phyloP scores from a whole-genome alignment of 2,113 vertebrate genomes.

The Oophaga pumilio region DNA sequence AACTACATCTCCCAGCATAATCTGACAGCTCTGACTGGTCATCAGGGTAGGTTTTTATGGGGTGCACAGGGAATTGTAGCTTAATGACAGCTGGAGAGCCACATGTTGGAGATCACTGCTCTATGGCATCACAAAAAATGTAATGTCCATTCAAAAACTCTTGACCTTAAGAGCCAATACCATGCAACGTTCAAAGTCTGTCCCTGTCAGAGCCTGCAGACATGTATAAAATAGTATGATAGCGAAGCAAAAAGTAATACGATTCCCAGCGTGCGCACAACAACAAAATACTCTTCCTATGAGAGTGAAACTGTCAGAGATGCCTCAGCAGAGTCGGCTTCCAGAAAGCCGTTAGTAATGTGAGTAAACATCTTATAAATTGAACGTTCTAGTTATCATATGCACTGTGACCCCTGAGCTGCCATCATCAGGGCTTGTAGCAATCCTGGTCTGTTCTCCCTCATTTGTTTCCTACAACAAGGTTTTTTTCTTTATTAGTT shows the following conservation, averaged over 20 bases:
- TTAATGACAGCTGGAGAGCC: neutral
- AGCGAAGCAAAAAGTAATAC: neutral
- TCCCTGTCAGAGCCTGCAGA: neutral
- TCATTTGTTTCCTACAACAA: conserved; percentile 53
- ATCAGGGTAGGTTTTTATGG: neutral
- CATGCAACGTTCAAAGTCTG: neutral
- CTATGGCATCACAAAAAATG: too few relatives aligned
- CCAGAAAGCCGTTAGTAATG: neutral
- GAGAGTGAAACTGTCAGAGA: neutral
- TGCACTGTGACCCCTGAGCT: conserved; percentile 41
- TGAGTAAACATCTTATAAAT: conserved; percentile 21
- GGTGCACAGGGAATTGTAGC: neutral
- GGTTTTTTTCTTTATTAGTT: conserved; percentile 63
- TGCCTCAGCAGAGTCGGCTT: neutral
- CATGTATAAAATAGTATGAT: neutral
- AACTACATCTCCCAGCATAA: neutral
- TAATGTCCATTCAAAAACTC: too few relatives aligned
- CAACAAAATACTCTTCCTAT: neutral
- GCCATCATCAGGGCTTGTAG: conserved; percentile 10
- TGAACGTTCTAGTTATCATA: conserved; percentile 26
- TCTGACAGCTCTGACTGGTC: neutral
- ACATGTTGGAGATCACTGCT: too few relatives aligned
- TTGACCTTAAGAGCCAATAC: too few relatives aligned
- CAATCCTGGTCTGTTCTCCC: neutral
- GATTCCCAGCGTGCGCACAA: neutral